These are phyloP conservation scores for Synchiropus splendidus DNA, from an alignment of 2,113 vertebrate genomes.

Conservation along the genomic window DNA sequence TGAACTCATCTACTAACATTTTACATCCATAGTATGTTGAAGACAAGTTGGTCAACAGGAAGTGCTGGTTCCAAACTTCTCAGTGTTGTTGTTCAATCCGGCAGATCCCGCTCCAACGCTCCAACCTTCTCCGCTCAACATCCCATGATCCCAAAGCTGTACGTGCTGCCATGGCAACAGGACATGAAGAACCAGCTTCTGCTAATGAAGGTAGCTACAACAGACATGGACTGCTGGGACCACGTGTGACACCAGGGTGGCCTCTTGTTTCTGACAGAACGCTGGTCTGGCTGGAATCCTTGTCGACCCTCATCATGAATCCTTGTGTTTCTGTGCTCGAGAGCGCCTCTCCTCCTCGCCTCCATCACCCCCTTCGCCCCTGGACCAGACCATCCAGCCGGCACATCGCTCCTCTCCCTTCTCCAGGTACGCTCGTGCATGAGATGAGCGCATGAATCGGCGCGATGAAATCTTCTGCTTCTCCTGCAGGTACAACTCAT, in stretches of 20 bases:
- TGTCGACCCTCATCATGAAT: slow-evolving; percentile 44
- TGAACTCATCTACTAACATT: no score
- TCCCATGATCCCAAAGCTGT: slow-evolving; percentile 55
- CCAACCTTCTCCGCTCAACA: slow-evolving; percentile 37
- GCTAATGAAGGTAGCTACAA: slow-evolving; percentile 53
- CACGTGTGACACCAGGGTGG: no score
- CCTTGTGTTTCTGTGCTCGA: slow-evolving; percentile 42
- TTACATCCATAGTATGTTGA: no score
- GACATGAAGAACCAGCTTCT: slow-evolving; percentile 59
- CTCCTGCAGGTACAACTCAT: slow-evolving; percentile 39
- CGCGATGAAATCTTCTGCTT: not conserved
- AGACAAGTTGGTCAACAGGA: no score
- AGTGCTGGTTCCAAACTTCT: no score
- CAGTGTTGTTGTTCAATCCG: slow-evolving; percentile 1
- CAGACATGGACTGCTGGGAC: no score
- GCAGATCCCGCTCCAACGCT: slow-evolving; percentile 20
- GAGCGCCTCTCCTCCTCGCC: slow-evolving; percentile 39
- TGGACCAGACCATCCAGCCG: slow-evolving; percentile 1
- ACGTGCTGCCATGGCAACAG: slow-evolving; percentile 69
- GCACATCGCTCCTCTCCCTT: slow-evolving; percentile 28
- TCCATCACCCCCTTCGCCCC: not conserved
- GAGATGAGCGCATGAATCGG: no score
- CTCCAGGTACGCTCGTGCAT: slow-evolving; percentile 33
- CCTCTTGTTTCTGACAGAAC: slow-evolving; percentile 31
- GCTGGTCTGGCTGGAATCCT: slow-evolving; percentile 39